A percentile compares a stretch with the other conserved stretches of the same genome.
Conservation (phyloP, 1,140 invertebrate species). For the Brachystomella parvula region DNA sequence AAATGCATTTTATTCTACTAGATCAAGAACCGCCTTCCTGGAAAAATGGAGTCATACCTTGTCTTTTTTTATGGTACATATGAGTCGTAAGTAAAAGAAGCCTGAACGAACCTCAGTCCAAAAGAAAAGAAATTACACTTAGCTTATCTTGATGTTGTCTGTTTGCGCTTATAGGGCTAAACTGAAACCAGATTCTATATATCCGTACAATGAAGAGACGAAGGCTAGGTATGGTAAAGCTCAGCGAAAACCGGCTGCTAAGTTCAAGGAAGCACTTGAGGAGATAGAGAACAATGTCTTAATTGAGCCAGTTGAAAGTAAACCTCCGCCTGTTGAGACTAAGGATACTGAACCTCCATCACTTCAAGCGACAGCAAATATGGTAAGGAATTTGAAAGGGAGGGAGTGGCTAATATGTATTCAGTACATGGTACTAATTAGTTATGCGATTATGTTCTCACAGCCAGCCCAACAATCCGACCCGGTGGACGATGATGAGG, state of each 20-base stretch:
- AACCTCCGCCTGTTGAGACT: too few relatives aligned
- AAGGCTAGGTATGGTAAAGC: constrained; percentile 59
- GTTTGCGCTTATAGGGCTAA: constrained; percentile 43
- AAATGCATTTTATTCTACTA: constrained; percentile 41
- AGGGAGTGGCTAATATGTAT: constrained; percentile 19
- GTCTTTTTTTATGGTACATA: constrained; percentile 91
- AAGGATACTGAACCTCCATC: constrained; percentile 40
- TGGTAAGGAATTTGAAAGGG: constrained; percentile 25
- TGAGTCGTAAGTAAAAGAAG: constrained; percentile 66
- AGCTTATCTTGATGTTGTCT: not conserved
- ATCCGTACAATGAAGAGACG: constrained; percentile 50
- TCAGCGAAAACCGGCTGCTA: constrained; percentile 47
- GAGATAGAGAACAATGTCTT: constrained; percentile 56
- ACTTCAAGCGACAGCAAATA: constrained; percentile 37
- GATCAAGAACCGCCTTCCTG: constrained; percentile 59
- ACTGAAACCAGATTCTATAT: constrained; percentile 48
- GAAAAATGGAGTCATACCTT: constrained; percentile 73
- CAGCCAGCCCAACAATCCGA: constrained; percentile 11
- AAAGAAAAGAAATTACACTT: constrained; percentile 10
- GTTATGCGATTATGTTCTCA: not conserved
- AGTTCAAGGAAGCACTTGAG: constrained; percentile 59
- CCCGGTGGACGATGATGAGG: constrained; percentile 41
- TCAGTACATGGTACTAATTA: constrained; percentile 7
- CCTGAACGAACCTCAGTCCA: not conserved
- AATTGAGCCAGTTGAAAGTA: too few relatives aligned